Percentiles rank a stretch among this genome's conserved stretches.
Conservation (phyloP, 2,888 invertebrate species). For the Rhaphigaster nebulosa region DNA sequence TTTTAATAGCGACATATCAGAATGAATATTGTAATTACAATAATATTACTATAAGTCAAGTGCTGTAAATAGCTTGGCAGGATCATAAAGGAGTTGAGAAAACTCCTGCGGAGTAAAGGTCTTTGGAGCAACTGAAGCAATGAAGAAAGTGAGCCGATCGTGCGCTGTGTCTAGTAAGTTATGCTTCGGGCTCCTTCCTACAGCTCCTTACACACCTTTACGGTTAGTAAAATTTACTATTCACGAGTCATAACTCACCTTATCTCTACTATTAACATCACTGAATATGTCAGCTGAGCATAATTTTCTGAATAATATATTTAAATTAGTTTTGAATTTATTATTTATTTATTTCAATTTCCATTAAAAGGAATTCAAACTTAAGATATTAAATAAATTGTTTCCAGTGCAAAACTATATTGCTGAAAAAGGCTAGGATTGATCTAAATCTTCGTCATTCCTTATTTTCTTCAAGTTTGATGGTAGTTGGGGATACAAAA, state of each 20-base stretch:
- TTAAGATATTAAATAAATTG: not conserved
- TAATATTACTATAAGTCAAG: too few species aligned
- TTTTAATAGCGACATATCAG: too few species aligned
- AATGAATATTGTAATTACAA: too few species aligned
- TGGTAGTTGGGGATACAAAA: too few species aligned
- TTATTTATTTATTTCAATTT: not conserved
- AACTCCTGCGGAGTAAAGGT: not conserved
- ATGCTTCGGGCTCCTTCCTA: not conserved
- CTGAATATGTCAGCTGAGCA: not conserved
- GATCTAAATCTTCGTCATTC: too few species aligned
- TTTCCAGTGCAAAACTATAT: not conserved
- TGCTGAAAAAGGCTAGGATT: too few species aligned
- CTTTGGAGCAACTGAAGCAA: not conserved
- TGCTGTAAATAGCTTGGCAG: not conserved
- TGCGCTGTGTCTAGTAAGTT: not conserved
- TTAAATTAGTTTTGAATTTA: not conserved
- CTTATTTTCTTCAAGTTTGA: too few species aligned
- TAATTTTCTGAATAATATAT: not conserved
- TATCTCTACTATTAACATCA: not conserved
- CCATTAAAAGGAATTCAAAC: not conserved
- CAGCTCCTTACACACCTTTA: slow-evolving; percentile 24
- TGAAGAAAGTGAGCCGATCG: not conserved
- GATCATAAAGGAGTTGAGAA: not conserved
- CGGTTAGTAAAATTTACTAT: not conserved
- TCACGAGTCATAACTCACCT: not conserved